Evolutionary conservation across 2,113 vertebrate genomes (phyloP).

Genomic region (Copsychus sechellarum): DNA sequence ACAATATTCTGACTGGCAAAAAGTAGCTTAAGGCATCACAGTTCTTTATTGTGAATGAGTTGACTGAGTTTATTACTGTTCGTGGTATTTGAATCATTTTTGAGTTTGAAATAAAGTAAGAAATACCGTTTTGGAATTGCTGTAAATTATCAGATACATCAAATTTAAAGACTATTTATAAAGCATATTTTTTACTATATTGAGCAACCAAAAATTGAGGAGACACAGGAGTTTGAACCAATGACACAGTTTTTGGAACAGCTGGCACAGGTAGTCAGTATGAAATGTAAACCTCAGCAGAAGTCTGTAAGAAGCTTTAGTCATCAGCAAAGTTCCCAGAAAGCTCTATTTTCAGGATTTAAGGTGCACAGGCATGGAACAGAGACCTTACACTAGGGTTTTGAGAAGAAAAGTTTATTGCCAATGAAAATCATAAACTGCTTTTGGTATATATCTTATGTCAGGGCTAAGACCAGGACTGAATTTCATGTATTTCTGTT

Average conservation of each 20-base stretch:
- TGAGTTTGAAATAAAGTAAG: constrained; percentile 33
- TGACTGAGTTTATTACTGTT: constrained; percentile 44
- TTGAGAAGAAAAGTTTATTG: background rate
- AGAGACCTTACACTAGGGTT: background rate
- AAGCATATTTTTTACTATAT: background rate
- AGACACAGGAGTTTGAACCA: background rate
- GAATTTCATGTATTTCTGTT: background rate
- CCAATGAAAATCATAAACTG: background rate
- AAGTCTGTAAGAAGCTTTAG: background rate
- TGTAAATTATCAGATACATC: background rate
- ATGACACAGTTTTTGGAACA: background rate
- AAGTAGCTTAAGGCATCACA: constrained; percentile 55
- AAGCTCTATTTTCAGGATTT: background rate
- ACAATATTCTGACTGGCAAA: constrained; percentile 23
- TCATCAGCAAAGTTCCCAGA: background rate
- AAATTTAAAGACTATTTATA: background rate
- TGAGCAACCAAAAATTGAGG: background rate
- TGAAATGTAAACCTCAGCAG: background rate
- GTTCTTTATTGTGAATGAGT: constrained; percentile 43
- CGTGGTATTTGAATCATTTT: constrained; percentile 42
- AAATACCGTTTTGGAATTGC: background rate
- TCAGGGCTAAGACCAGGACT: background rate
- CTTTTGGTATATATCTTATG: background rate
- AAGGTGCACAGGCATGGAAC: background rate
- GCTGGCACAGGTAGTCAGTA: background rate